phyloP scores from a whole-genome alignment of 2,113 vertebrate species.

The Panurus biarmicus region DNA sequence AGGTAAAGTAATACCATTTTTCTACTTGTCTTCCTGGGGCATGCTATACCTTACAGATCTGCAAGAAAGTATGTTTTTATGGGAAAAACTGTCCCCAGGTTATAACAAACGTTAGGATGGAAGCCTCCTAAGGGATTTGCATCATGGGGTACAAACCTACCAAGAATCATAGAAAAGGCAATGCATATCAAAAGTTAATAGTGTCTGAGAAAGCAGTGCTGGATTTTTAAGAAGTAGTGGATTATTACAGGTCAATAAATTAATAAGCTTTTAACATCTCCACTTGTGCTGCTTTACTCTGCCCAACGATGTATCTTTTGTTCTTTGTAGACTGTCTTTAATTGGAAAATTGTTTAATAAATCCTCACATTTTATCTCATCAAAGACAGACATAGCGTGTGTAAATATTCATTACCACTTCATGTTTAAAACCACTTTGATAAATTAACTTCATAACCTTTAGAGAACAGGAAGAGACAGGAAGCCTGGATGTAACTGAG shows the following conservation, averaged over 20 bases:
- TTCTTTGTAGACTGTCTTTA: constrained; percentile 35
- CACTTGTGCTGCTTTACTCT: not conserved
- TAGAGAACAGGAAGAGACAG: constrained; percentile 55
- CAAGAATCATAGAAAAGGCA: not conserved
- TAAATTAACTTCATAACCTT: constrained; percentile 66
- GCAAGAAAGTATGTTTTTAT: not conserved
- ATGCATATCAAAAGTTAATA: not conserved
- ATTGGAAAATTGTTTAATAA: constrained; percentile 52
- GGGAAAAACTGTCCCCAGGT: not conserved
- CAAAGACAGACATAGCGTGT: constrained; percentile 11
- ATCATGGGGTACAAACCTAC: not conserved
- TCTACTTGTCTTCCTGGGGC: not conserved
- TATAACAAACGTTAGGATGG: not conserved
- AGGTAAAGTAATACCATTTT: not conserved
- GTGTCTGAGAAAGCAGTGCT: not conserved
- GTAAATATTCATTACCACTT: constrained; percentile 51
- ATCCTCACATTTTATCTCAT: constrained; percentile 61
- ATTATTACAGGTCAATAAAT: not conserved
- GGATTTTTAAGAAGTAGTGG: not conserved
- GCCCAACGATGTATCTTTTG: not conserved
- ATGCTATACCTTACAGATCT: not conserved
- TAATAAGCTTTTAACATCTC: constrained; percentile 8
- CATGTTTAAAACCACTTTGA: constrained; percentile 50
- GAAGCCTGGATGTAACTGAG: constrained; percentile 36
- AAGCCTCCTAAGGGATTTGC: not conserved